Base-by-base conservation (phyloP, 2,888 invertebrate species). In the Camptogramma bilineatum region DNA sequence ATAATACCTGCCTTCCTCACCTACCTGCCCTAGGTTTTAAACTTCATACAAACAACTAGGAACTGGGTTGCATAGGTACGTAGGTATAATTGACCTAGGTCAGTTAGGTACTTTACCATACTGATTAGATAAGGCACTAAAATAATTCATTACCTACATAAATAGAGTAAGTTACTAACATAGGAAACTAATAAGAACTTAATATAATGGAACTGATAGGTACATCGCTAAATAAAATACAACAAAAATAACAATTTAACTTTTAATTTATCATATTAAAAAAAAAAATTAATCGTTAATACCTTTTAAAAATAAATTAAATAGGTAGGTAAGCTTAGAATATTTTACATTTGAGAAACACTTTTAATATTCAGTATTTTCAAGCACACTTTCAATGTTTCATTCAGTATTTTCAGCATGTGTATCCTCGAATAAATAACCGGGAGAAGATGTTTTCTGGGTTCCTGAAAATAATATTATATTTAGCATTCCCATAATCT, bases 361-460 rank as follows among this genome's bases (percentile, higher is more conserved):
- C 96, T 95, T 85, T 94, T 91, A 79, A 97, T 95, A 76, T 94
- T 94, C 64, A 96, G 90, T 77, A 97, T 85, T 58, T 82, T 82
- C 48, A 97, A 84, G 54, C 94, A 93, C 74, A 94, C 94, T 78
- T 95, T 95, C 55, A 96, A 91, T 50, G 96, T 94, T 72, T 94
- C 89, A 68, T 95, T 94, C 31, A 96, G 79, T 39, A 95, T 94
- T 81, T 90, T 94, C 34, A 97, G 79, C 78, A 97, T 91, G 80
- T 96, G 95, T 48, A 97, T 94, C 72, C 96, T 94, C 16, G 96
- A 95, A 82, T 94, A 94, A 78, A 97, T 90, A 4, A 94, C 87
- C 4, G 96, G 95, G 74, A 96, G 87, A 69, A 97, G 88, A 80
- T 96, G 96, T 52, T 90, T 86, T 74, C 96, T 93, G 39, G 95